Evolutionary conservation across 2,797 vertebrate species (phyloP), one percentile per base, ranked within the genome.

Genomic region (Nannoperca australis): DNA sequence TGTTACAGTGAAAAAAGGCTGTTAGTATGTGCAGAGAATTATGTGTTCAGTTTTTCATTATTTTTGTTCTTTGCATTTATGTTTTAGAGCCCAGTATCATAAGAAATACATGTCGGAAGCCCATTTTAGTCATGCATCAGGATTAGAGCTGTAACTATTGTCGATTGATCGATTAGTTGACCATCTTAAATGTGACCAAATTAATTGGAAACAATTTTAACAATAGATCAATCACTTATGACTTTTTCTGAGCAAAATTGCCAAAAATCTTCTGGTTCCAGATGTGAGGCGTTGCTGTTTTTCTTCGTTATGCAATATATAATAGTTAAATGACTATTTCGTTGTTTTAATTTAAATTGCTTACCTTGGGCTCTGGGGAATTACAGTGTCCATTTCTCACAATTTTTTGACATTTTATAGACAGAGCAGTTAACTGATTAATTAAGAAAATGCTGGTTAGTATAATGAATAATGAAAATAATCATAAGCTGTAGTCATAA

Each of bases 331-430:
- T 27, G 24, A 27, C 24, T 27, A 27, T 27, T 27, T 27, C 1
- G 24, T 27, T 27, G 24, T 27, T 27, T 27, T 27, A 27, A 14
- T 42, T 4, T 44, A 5, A 62, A 44, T 53, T 15, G 2, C 36
- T 51, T 4, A 60, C 7, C 15, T 38, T 59, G 32, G 47, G 13
- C 58, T 68, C 47, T 55, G 7, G 45, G 22, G 58, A 81, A 78
- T 64, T 44, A 27, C n/a, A 44, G 4, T 9, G 17, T n/a, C 2
- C 12, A 17, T 70, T 54, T 78, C 71, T 63, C 65, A 61, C 20
- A 40, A 44, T 64, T 73, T 47, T 8, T 17, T 44, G 34, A 67
- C 47, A 79, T 79, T 73, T 73, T n/a, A 42, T 18, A 42, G 50
- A 62, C 24, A 64, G 18, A 67, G 67, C 0, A 5, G 24, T 44